These are phyloP conservation scores for Bilobella aurantiaca DNA, from an alignment of 1,140 invertebrate species.

Conservation along the genomic window DNA sequence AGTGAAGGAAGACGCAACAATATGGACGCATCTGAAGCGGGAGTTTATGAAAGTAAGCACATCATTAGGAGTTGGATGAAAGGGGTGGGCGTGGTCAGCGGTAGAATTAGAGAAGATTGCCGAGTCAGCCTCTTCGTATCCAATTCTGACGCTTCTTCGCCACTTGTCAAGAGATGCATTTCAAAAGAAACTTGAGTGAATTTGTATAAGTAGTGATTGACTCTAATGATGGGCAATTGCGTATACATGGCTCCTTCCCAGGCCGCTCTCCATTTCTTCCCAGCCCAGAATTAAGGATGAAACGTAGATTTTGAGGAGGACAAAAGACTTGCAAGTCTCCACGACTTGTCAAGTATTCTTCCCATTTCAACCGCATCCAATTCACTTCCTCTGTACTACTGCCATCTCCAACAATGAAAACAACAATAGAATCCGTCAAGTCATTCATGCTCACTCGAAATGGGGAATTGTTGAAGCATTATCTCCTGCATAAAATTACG, in stretches of 20 bases:
- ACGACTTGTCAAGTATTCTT: neutral
- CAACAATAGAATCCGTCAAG: neutral
- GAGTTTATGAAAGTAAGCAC: neutral
- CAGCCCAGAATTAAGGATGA: too few relatives aligned
- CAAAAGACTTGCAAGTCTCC: too few relatives aligned
- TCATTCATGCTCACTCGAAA: neutral
- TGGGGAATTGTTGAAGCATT: neutral
- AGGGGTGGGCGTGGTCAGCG: neutral
- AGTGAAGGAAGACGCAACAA: too few relatives aligned
- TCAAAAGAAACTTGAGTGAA: too few relatives aligned
- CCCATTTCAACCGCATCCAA: neutral
- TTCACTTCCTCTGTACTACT: neutral
- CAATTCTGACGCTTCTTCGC: neutral
- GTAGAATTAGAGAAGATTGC: neutral
- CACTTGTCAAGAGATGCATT: neutral
- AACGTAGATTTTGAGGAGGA: too few relatives aligned
- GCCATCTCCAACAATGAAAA: neutral
- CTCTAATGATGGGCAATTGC: neutral
- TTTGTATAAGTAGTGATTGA: neutral
- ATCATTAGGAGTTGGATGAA: neutral
- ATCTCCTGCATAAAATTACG: slow-evolving; percentile 6
- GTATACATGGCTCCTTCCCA: too few relatives aligned
- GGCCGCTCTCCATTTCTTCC: too few relatives aligned
- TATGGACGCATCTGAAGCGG: too few relatives aligned
- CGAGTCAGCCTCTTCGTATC: neutral